Conservation (phyloP, 2,113 vertebrate species). For the Labeo rohita region DNA sequence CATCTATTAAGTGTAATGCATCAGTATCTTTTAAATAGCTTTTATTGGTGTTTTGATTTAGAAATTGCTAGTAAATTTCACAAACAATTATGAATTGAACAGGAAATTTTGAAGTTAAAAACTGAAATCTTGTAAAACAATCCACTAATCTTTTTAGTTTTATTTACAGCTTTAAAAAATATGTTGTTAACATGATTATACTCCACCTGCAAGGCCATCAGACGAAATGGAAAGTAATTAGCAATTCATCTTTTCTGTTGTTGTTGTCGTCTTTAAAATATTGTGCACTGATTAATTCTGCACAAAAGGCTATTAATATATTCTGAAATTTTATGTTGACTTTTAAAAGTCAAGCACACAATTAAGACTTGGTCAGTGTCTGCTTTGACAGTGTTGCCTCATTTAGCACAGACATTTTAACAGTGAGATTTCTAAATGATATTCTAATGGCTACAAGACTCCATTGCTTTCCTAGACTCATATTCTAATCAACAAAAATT, state of each 20-base stretch:
- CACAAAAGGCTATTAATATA: neutral
- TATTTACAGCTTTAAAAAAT: no score
- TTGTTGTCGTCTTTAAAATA: neutral
- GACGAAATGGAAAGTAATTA: neutral
- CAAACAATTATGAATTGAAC: neutral
- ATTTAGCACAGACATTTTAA: conserved; percentile 15
- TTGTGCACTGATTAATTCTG: neutral
- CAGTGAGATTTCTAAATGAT: conserved; percentile 2
- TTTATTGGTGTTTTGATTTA: neutral
- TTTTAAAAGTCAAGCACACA: conserved; percentile 12
- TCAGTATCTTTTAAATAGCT: neutral
- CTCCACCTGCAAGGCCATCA: neutral
- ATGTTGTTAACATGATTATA: neutral
- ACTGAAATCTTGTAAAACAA: no score
- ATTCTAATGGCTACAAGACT: conserved; percentile 25
- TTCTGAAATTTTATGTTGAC: conserved; percentile 9
- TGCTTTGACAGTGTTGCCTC: conserved; percentile 7
- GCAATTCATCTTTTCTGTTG: neutral
- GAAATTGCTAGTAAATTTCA: neutral
- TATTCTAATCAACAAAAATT: conserved; percentile 15
- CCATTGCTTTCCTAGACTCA: neutral
- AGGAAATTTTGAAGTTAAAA: no score
- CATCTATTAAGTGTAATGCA: no score
- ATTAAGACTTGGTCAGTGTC: neutral
- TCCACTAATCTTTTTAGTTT: no score